Evolutionary conservation across 2,888 invertebrate genomes (phyloP), one percentile per base, ranked within the genome.

Genomic region (Phanerotoma sp.): DNA sequence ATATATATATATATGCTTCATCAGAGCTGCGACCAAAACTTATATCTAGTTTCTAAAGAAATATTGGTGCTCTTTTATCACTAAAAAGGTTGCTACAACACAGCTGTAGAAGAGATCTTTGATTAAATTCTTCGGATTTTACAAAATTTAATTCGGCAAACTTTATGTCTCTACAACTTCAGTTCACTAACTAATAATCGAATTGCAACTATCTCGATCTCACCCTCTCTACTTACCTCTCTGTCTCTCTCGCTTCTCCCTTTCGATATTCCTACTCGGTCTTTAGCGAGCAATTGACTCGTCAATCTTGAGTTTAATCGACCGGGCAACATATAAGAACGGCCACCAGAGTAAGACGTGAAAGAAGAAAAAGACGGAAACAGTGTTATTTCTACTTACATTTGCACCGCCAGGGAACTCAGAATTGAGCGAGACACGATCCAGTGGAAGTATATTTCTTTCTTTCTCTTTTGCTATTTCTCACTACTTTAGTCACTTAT

Each of bases 291-390:
- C 54, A 50, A 62, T 58, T 53, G 58, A 44, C 56, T 56, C 58
- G 54, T 56, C 60, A 58, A 62, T 62, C 56, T 51, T 56, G 22
- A 51, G 41, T 54, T 46, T 56, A 58, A 62, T 58, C 60, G 56
- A 53, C 48, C 57, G 57, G 51, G 51, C 41, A 22, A 15, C 56
- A 10, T n/a, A 28, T 21, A 7, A 20, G 18, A 47, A 28, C 30
- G 15, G 15, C 28, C 15, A 33, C 7, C 30, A 15, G 41, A 40
- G 38, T 16, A 13, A 38, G 21, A n/a, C 46, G 30, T 18, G 47
- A 44, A 37, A 20, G 28, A 45, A 22, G 11, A 42, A 16, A 6
- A 42, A 41, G 20, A 25, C 7, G 25, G 7, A 25, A 25, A 25
- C 25, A 25, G 25, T 7, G 25, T 25, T 25, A 25, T 25, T 25